Evolutionary conservation across 2,113 vertebrate genomes (phyloP).

Genomic region (Carlito syrichta): DNA sequence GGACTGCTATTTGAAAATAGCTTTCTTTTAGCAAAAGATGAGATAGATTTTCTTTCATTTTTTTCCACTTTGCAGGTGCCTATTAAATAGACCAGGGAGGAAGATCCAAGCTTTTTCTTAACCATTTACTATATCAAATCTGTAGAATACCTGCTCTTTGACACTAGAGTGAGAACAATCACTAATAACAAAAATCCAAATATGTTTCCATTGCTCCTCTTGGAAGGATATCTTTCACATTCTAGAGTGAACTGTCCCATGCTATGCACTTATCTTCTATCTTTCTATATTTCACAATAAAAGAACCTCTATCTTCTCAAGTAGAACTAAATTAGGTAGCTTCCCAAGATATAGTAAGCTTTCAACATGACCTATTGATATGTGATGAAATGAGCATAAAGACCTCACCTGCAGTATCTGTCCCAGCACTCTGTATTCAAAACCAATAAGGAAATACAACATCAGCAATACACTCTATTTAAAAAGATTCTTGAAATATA

Average conservation of each 20-base stretch:
- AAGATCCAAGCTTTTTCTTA: conserved; percentile 74
- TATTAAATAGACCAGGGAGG: conserved; percentile 63
- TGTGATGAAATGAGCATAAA: conserved; percentile 75
- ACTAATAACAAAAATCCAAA: conserved; percentile 80
- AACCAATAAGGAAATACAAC: conserved; percentile 76
- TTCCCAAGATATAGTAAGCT: conserved; percentile 74
- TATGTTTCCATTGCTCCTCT: conserved; percentile 72
- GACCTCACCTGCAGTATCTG: conserved; percentile 65
- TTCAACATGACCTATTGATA: conserved; percentile 74
- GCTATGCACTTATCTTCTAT: conserved; percentile 40
- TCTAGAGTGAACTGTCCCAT: conserved; percentile 51
- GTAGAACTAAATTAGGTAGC: conserved; percentile 76
- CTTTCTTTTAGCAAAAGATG: conserved; percentile 72
- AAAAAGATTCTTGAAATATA: conserved; percentile 44
- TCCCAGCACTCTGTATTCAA: conserved; percentile 51
- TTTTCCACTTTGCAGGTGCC: conserved; percentile 61
- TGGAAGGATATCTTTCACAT: conserved; percentile 70
- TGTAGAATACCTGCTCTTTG: conserved; percentile 58
- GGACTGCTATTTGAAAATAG: conserved; percentile 73
- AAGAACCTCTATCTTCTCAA: conserved; percentile 70
- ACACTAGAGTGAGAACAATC: conserved; percentile 77
- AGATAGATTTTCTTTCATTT: conserved; percentile 75
- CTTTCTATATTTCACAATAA: conserved; percentile 70
- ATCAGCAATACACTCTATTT: conserved; percentile 48
- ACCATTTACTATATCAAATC: conserved; percentile 72